A percentile compares a stretch with the other conserved stretches of the same genome.
Conservation (phyloP, 2,888 invertebrate species). For the Thymelicus sylvestris region DNA sequence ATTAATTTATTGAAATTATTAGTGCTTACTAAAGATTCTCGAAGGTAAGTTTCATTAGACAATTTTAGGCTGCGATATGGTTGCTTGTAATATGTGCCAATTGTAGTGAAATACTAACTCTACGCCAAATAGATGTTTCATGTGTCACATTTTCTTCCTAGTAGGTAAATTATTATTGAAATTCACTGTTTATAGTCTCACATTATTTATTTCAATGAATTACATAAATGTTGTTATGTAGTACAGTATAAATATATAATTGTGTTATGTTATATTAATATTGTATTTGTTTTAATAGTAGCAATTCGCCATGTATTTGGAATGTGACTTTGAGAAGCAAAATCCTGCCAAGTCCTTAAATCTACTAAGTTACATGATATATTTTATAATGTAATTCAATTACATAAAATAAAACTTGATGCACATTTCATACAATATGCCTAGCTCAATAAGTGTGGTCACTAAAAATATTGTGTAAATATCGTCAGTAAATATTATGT, state of each 20-base stretch:
- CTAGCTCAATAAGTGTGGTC: conserved; percentile 84
- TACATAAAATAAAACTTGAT: conserved; percentile 73
- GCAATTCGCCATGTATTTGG: conserved; percentile 59
- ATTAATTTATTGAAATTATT: conserved; percentile 52
- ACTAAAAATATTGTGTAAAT: conserved; percentile 82
- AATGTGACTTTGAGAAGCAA: conserved; percentile 77
- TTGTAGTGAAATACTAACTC: conserved; percentile 58
- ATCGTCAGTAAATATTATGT: conserved; percentile 83
- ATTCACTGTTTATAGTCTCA: conserved; percentile 31
- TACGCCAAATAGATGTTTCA: conserved; percentile 58
- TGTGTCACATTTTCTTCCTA: conserved; percentile 41
- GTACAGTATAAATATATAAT: conserved; percentile 58
- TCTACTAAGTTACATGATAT: conserved; percentile 53
- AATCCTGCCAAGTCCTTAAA: conserved; percentile 78
- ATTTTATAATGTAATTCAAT: conserved; percentile 77
- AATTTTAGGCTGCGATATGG: conserved; percentile 56
- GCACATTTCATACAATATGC: conserved; percentile 82
- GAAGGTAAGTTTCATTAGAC: conserved; percentile 46
- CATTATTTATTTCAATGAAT: conserved; percentile 49
- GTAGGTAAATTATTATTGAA: conserved; percentile 48
- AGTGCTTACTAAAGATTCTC: conserved; percentile 49
- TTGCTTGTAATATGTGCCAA: conserved; percentile 68
- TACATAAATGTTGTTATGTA: conserved; percentile 41
- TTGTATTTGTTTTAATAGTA: conserved; percentile 58
- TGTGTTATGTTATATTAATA: conserved; percentile 56